Percentiles rank a stretch among this genome's conserved stretches.
Evolutionary conservation across 2,888 invertebrate genomes (phyloP).

Genomic region (Anagyrus pseudococci): DNA sequence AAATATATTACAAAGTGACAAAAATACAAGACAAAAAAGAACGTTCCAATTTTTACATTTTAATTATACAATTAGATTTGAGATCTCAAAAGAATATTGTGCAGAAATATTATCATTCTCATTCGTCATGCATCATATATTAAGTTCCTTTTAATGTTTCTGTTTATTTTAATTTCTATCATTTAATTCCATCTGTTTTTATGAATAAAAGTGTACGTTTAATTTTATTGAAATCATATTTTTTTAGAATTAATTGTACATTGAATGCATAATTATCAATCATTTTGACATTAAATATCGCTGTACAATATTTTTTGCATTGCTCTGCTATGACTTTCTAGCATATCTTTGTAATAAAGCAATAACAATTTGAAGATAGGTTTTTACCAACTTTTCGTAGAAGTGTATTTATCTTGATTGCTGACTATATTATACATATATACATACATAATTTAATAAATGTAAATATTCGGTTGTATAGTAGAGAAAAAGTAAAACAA

Average conservation of each 20-base stretch:
- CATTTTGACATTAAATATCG: conserved; percentile 17
- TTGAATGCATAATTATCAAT: background rate
- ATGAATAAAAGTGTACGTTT: background rate
- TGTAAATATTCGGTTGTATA: conserved; percentile 39
- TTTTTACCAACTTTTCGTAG: conserved; percentile 30
- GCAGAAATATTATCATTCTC: conserved; percentile 29
- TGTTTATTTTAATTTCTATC: background rate
- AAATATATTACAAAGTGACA: conserved; percentile 24
- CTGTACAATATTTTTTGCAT: conserved; percentile 37
- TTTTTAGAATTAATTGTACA: background rate
- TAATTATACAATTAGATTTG: conserved; percentile 27
- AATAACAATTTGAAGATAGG: conserved; percentile 34
- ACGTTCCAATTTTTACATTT: conserved; percentile 36
- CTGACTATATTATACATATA: conserved; percentile 23
- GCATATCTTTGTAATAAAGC: conserved; percentile 39
- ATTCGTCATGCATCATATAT: conserved; percentile 8
- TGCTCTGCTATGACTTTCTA: conserved; percentile 28
- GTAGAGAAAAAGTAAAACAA: conserved; percentile 31
- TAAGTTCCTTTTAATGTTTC: conserved; percentile 4
- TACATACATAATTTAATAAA: conserved; percentile 28
- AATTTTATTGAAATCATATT: conserved; percentile 1
- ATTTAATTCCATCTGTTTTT: background rate
- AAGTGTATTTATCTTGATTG: conserved; percentile 28
- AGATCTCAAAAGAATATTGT: conserved; percentile 35
- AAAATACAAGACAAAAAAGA: conserved; percentile 29